A percentile compares a stretch with the other conserved stretches of the same genome.
These are phyloP conservation scores for Lamproptera curius DNA, from an alignment of 2,888 invertebrate species.

Conservation along the genomic window DNA sequence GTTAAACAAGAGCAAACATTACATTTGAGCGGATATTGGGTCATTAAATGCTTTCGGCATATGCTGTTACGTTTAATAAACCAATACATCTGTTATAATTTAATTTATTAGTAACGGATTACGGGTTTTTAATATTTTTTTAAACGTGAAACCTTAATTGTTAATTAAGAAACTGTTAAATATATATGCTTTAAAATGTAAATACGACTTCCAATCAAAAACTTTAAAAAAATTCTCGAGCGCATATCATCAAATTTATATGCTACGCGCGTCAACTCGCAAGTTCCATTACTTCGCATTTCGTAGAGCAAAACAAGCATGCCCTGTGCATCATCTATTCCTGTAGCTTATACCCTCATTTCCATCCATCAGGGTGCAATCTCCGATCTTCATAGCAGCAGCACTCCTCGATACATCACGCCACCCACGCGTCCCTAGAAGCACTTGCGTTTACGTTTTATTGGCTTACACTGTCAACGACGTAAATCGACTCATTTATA, in stretches of 20 bases:
- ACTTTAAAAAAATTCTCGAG: not conserved
- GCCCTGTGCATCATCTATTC: constrained; percentile 3
- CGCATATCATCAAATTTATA: not conserved
- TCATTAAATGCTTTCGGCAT: constrained; percentile 10
- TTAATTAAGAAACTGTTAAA: not conserved
- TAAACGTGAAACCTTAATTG: not conserved
- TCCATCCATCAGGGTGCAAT: constrained; percentile 50
- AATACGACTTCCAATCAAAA: not conserved
- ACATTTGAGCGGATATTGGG: constrained; percentile 15
- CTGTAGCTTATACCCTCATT: constrained; percentile 32
- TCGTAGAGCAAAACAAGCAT: constrained; percentile 6
- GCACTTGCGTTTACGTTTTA: constrained; percentile 8
- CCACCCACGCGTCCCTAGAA: constrained; percentile 35
- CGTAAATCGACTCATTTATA: constrained; percentile 8
- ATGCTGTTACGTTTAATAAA: no score
- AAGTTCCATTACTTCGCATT: no score
- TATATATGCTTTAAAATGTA: not conserved
- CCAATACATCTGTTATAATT: no score
- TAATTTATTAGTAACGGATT: no score
- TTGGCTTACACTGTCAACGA: constrained; percentile 2
- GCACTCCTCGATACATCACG: constrained; percentile 34
- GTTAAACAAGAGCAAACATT: constrained; percentile 17
- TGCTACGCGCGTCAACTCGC: no score
- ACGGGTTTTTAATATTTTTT: not conserved
- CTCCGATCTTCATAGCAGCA: constrained; percentile 41